Evolutionary conservation across 2,888 invertebrate genomes (phyloP), one percentile per base, ranked within the genome.

Genomic region (Acholoe squamosa): DNA sequence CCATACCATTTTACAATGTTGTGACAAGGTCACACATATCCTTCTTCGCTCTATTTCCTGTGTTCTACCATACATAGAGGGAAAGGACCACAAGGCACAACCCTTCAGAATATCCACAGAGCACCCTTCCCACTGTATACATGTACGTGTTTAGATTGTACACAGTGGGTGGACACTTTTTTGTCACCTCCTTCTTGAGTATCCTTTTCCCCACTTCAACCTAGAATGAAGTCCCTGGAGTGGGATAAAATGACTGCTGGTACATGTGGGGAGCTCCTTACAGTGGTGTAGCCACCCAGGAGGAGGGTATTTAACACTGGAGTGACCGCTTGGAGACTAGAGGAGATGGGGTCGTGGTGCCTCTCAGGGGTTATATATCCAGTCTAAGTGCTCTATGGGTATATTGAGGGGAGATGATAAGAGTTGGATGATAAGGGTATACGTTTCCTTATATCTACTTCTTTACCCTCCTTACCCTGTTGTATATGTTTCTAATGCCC

Each of bases 351-450:
- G 43, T 3, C 43, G 43, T 61, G 61, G 43, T 43, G 43, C 43
- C 61, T 61, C 61, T 61, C 61, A 22, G 61, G 61, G 61, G 61
- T n/a, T 76, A 31, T 76, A 76, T 25, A 76, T 76, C 25, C 31
- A 28, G 76, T 76, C 76, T 76, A 31, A n/a, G 76, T 76, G 76
- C 1, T 76, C 28, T 10, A 3, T 43, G 43, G 43, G 76, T 76
- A 19, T 14, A 16, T 34, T 33, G 80, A 16, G 19, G 22, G n/a
- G 0, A 34, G 22, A 33, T 80, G 22, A 34, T 34, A 10, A 80
- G n/a, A 80, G 80, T n/a, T n/a, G n/a, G n/a, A n/a, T n/a, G n/a
- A 80, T 80, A 33, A 43, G 80, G 80, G 33, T 34, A 80, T 80
- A 33, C 80, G 34, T 43, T 10, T 10, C 10, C 43, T 43, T 10